These are phyloP conservation scores for Leptocoma aspasia DNA, from an alignment of 2,113 vertebrate genomes.

Conservation along the genomic window DNA sequence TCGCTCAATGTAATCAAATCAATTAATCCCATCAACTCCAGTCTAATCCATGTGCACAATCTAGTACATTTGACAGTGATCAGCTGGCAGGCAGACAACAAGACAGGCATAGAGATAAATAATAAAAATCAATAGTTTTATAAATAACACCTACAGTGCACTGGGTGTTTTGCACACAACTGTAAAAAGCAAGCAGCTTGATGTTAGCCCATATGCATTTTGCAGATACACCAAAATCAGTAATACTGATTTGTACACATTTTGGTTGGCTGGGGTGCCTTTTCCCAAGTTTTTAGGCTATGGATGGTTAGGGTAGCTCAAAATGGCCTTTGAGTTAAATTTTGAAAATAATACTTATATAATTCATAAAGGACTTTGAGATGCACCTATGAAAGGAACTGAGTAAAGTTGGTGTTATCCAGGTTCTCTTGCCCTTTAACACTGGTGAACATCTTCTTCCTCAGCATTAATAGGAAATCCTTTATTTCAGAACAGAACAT, in stretches of 20 bases:
- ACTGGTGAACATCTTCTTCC: neutral
- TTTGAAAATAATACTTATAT: neutral
- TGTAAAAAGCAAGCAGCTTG: neutral
- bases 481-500: neutral
- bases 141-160: neutral
- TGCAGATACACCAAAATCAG: neutral
- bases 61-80: slow-evolving; percentile 9
- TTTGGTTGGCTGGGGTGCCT: neutral
- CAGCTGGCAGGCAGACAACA: neutral
- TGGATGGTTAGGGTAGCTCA: neutral
- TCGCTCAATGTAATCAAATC: slow-evolving; percentile 41
- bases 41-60: neutral
- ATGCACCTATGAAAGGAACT: neutral
- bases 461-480: neutral
- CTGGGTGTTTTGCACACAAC: neutral
- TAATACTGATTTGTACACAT: neutral
- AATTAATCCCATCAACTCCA: slow-evolving; percentile 41
- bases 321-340: neutral
- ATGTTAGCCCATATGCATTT: neutral
- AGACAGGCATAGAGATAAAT: neutral
- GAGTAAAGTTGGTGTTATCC: neutral
- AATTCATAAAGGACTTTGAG: neutral
- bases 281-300: neutral
- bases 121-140: slow-evolving; percentile 21
- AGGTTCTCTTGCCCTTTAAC: neutral